A percentile compares a stretch with the other conserved stretches of the same genome.
These are phyloP conservation scores for Dreissena rostriformis DNA, from an alignment of 1,140 invertebrate genomes.

Conservation along the genomic window DNA sequence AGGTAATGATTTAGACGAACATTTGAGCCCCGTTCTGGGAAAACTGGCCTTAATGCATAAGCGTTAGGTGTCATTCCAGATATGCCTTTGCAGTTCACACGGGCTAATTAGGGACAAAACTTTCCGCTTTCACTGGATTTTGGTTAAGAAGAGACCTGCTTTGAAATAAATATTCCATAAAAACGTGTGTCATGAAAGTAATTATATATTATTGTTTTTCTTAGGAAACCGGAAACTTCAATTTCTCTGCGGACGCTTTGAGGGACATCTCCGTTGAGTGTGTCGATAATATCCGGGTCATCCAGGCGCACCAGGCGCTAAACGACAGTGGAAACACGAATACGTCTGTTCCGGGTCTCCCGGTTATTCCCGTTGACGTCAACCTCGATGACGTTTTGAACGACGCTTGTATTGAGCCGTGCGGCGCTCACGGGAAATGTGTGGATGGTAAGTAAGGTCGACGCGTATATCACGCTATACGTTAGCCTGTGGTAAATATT, in stretches of 20 bases:
- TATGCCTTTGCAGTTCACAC: too few species aligned
- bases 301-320: slow-evolving; percentile 3
- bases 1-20: slow-evolving; percentile 16
- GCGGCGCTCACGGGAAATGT: slow-evolving; percentile 50
- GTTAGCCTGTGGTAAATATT: too few species aligned
- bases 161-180: too few species aligned
- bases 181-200: too few species aligned
- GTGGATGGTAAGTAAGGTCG: slow-evolving; percentile 15
- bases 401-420: slow-evolving; percentile 25
- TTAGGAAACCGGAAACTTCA: slow-evolving; percentile 39
- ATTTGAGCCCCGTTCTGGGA: too few species aligned
- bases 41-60: too few species aligned
- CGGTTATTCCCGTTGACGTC: not conserved
- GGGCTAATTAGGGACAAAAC: too few species aligned
- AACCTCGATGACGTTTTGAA: slow-evolving; percentile 14
- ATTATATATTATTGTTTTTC: not conserved
- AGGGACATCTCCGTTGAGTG: slow-evolving; percentile 47
- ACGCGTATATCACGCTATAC: too few species aligned
- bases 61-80: too few species aligned
- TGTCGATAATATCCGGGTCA: slow-evolving; percentile 19
- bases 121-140: too few species aligned
- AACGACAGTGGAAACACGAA: slow-evolving; percentile 15
- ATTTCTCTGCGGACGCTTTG: slow-evolving; percentile 42
- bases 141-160: too few species aligned
- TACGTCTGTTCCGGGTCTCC: not conserved